Evolutionary conservation across 2,888 invertebrate genomes (phyloP).

Genomic region (Zele albiditarsus): DNA sequence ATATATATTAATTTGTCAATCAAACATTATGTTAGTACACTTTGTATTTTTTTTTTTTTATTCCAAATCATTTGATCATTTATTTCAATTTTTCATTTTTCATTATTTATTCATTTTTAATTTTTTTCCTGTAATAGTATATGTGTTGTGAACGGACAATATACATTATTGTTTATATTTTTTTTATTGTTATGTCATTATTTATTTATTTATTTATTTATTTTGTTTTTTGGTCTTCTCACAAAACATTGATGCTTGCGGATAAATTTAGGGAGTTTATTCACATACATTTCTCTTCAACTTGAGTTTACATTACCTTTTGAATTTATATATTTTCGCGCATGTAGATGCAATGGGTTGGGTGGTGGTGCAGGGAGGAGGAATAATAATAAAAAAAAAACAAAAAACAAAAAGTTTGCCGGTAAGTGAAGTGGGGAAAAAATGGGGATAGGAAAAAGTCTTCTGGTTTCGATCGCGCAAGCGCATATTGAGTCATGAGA

Average conservation of each 20-base stretch:
- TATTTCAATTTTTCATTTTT: not conserved
- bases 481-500: constrained; percentile 49
- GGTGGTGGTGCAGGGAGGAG: not conserved
- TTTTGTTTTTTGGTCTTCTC: not conserved
- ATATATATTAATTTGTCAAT: too few relatives aligned
- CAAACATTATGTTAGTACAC: too few relatives aligned
- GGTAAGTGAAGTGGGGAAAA: not conserved
- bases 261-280: constrained; percentile 15
- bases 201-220: constrained; percentile 41
- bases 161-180: constrained; percentile 45
- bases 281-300: not conserved
- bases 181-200: constrained; percentile 42
- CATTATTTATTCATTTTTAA: constrained; percentile 39
- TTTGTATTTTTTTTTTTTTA: not conserved
- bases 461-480: constrained; percentile 43
- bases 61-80: not conserved
- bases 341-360: constrained; percentile 2
- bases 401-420: constrained; percentile 32
- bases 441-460: not conserved
- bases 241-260: not conserved
- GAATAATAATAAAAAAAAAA: constrained; percentile 20
- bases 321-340: not conserved
- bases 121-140: not conserved
- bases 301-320: not conserved
- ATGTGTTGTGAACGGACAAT: not conserved